phyloP scores from a whole-genome alignment of 2,888 invertebrate species.

The Euplagia quadripunctaria region DNA sequence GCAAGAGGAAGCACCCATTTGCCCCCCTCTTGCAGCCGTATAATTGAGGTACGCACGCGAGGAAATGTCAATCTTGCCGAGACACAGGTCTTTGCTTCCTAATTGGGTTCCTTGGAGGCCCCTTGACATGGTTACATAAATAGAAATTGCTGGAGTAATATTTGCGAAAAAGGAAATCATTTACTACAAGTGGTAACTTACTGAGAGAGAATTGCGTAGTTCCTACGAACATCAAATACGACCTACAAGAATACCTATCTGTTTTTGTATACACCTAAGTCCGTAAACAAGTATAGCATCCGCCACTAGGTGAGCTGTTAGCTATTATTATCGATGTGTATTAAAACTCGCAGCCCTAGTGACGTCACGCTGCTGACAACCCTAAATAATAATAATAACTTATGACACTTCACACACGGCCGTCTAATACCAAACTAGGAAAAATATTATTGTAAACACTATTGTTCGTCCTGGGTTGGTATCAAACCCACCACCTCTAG shows the following conservation, averaged over 20 bases:
- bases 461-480: no score
- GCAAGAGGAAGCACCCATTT: conserved; percentile 68
- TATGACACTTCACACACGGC: no score
- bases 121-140: conserved; percentile 36
- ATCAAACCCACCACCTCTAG: no score
- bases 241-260: not conserved
- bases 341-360: no score
- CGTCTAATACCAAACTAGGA: no score
- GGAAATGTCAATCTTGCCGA: conserved; percentile 65
- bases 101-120: conserved; percentile 37
- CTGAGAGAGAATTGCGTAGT: not conserved
- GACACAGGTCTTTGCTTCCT: conserved; percentile 44
- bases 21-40: conserved; percentile 49
- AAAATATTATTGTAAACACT: no score
- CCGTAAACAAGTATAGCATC: no score
- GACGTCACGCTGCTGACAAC: no score
- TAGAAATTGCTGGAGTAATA: conserved; percentile 1
- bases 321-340: no score
- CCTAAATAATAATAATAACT: no score
- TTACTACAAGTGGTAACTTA: not conserved
- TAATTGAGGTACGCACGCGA: conserved; percentile 54
- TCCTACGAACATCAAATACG: not conserved
- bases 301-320: no score
- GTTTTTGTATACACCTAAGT: no score
- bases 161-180: not conserved